A percentile compares a stretch with the other conserved stretches of the same genome.
phyloP scores from a whole-genome alignment of 2,113 vertebrate species.

The Okapia johnstoni region DNA sequence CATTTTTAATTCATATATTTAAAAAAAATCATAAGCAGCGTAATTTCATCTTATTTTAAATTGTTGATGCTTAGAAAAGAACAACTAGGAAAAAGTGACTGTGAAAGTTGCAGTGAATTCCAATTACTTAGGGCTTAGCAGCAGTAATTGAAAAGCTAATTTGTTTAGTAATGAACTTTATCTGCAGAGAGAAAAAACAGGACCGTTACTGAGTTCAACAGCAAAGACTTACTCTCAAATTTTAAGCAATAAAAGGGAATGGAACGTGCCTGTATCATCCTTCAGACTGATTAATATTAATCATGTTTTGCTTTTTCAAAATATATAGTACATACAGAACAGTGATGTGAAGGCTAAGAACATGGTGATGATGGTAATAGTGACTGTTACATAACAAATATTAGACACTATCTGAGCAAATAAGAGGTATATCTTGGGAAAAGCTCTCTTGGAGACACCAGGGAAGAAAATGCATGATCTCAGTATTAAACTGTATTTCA shows the following conservation, averaged over 20 bases:
- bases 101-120: slow-evolving; percentile 59
- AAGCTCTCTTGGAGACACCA: not conserved
- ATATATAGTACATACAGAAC: not conserved
- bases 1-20: slow-evolving; percentile 16
- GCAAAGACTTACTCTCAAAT: slow-evolving; percentile 64
- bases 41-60: slow-evolving; percentile 49
- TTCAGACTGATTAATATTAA: slow-evolving; percentile 71
- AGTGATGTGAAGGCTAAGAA: not conserved
- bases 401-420: not conserved
- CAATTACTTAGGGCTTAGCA: slow-evolving; percentile 68
- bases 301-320: slow-evolving; percentile 61
- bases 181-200: slow-evolving; percentile 68
- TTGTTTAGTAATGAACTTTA: slow-evolving; percentile 77
- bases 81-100: slow-evolving; percentile 51
- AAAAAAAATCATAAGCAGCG: not conserved
- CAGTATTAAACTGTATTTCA: not conserved
- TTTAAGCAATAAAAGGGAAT: not conserved
- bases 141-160: slow-evolving; percentile 77
- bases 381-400: not conserved
- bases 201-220: slow-evolving; percentile 59
- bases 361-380: not conserved
- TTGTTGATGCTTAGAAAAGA: slow-evolving; percentile 52
- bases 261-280: slow-evolving; percentile 13
- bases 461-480: not conserved
- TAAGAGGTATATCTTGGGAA: not conserved